Evolutionary conservation across 2,888 invertebrate genomes (phyloP).

Genomic region (Villa cingulata): DNA sequence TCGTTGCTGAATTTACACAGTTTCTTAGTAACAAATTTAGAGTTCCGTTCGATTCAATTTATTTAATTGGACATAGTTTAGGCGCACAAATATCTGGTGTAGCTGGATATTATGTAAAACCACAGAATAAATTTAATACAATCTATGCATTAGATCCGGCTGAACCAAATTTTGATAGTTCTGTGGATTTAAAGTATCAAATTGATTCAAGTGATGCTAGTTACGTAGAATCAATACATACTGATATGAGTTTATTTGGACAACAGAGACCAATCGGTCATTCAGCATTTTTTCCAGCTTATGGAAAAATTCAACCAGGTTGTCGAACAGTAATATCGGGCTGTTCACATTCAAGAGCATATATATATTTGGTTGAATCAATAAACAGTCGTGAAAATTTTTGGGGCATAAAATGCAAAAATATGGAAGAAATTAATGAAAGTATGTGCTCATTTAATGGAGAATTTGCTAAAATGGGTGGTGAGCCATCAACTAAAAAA

Average conservation of each 20-base stretch:
- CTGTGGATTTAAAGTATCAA: slow-evolving; percentile 17
- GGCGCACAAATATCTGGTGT: slow-evolving; percentile 45
- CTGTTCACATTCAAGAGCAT: slow-evolving; percentile 38
- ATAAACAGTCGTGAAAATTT: slow-evolving; percentile 24
- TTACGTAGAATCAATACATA: slow-evolving; percentile 31
- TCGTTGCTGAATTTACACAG: slow-evolving; percentile 23
- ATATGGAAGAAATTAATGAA: slow-evolving; percentile 21
- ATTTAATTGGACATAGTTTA: slow-evolving; percentile 44
- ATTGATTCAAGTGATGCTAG: slow-evolving; percentile 24
- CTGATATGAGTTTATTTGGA: slow-evolving; percentile 26
- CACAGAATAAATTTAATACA: slow-evolving; percentile 38
- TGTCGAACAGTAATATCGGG: slow-evolving; percentile 30
- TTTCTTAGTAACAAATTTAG: slow-evolving; percentile 37
- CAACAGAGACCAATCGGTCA: slow-evolving; percentile 29
- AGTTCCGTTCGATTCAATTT: slow-evolving; percentile 36
- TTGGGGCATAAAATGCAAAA: slow-evolving; percentile 21
- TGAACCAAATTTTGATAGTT: slow-evolving; percentile 18
- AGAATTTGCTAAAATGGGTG: slow-evolving; percentile 22
- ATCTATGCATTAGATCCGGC: slow-evolving; percentile 34
- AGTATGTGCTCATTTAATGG: slow-evolving; percentile 21
- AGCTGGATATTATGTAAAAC: slow-evolving; percentile 41
- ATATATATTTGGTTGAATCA: slow-evolving; percentile 36
- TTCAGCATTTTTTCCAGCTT: slow-evolving; percentile 41
- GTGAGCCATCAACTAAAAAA: slow-evolving; percentile 18
- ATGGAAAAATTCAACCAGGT: slow-evolving; percentile 40